Evolutionary conservation across 2,888 invertebrate genomes (phyloP), one percentile per base, ranked within the genome.

Genomic region (Diplazon laetatorius): DNA sequence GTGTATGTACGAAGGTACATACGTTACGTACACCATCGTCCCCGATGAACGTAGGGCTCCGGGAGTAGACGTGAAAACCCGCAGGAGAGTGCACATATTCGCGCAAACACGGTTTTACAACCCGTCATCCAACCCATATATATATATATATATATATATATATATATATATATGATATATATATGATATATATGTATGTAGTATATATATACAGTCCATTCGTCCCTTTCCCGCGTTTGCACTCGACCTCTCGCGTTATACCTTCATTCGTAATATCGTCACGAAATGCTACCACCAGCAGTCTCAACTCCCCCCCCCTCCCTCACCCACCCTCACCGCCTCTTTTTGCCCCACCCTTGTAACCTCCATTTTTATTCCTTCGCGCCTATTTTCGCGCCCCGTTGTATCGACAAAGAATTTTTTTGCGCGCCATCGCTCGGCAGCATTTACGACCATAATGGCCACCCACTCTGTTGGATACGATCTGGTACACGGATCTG

Each of bases 11-110:
- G 44, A n/a, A 39, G 9, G 20, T 62, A 62, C 16, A 2, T 25
- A 39, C n/a, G 37, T 5, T 25, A 60, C 35, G 44, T 25, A 62
- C 20, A 62, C 18, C n/a, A 42, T 20, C 6, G 12, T 6, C 10
- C 22, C 35, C 30, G 59, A 39, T 4, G 39, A 59, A 18, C 18
- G 37, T 30, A 44, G 65, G 57, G 20, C 57, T n/a, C 57, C 55
- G 77, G 37, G 30, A 69, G 71, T 69, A 20, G 63, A 18, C n/a
- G n/a, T n/a, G 69, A 70, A 73, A 73, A 74, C 77, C 70, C 71
- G 69, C 59, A 75, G 69, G 62, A 73, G 76, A n/a, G 39, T 16
- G 39, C 44, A 42, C 50, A 72, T 68, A 59, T 25, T 39, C 62
- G 39, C 42, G 63, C 50, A 59, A 35, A 70, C 70, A 69, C 63